Evolutionary conservation across 2,797 vertebrate species (phyloP).

Genomic region (Sciurus carolinensis): DNA sequence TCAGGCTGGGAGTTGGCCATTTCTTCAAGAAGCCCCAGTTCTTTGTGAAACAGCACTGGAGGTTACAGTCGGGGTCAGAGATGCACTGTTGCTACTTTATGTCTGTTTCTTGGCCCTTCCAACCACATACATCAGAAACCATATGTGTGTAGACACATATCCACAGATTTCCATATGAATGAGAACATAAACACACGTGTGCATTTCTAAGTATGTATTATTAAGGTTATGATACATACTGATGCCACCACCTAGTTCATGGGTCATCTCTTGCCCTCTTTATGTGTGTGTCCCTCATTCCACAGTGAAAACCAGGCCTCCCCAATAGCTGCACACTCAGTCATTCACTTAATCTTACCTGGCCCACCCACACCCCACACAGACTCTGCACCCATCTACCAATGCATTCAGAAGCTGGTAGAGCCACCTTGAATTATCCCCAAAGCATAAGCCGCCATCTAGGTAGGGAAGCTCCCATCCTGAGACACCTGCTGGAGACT

Average conservation of each 20-base stretch:
- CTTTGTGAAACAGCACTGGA: neutral
- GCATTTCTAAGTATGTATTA: neutral
- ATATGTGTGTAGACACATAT: fast-evolving
- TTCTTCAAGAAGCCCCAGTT: neutral
- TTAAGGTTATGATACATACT: conserved; percentile 1
- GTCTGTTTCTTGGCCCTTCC: neutral
- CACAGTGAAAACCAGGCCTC: neutral
- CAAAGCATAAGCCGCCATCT: too few species aligned
- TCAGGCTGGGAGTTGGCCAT: neutral
- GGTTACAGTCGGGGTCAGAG: too few species aligned
- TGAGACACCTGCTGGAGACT: too few species aligned
- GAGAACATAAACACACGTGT: neutral
- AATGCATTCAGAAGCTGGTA: too few species aligned
- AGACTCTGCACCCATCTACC: too few species aligned
- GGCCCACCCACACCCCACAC: too few species aligned
- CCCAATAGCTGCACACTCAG: neutral
- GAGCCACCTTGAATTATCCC: too few species aligned
- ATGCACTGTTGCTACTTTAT: neutral
- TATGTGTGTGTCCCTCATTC: neutral
- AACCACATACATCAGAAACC: neutral
- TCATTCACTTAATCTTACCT: neutral
- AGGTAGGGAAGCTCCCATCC: too few species aligned
- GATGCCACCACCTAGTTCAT: neutral
- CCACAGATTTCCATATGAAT: neutral
- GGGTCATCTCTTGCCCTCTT: neutral